Base-by-base conservation (phyloP, 2,113 vertebrate species). In the Albula goreensis region DNA sequence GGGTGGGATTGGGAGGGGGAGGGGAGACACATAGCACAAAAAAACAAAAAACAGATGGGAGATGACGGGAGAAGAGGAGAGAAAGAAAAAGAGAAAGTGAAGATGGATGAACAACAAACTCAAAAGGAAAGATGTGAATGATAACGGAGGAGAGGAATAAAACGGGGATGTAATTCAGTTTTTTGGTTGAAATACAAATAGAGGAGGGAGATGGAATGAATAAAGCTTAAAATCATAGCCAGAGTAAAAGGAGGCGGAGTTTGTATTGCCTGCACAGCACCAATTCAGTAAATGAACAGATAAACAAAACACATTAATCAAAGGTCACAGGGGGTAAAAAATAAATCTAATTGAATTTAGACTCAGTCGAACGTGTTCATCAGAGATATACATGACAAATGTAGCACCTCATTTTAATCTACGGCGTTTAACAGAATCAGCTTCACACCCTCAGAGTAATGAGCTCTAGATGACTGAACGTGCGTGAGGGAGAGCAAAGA, bases 11-110 rank as follows among this genome's bases (percentile, higher is more conserved):
- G 19, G 49, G 74, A 84, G 63, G 48, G 15, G 74, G 83, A 85
- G 77, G 85, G 41, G 85, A 83, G 74, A 80, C 88, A 81, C 25
- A 88, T 0, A 51, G 86, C 41, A 80, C 84, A 91, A 56, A 48
- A n/a, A 86, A 88, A 74, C 79, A 88, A 86, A 82, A 81, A 81
- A 22, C 19, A 86, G 60, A 57, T 80, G 50, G 80, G 79, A n/a
- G 56, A 60, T 57, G 63, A 50, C 22, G 51, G 22, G 81, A 87
- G 25, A 88, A 85, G 78, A 57, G 78, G 86, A 80, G 80, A 84
- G 85, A 52, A 84, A 31, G 81, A 79, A 49, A 81, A 15, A 22
- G 85, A 31, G 50, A 88, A 50, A 81, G 25, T 50, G 10, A 52
- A 19, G 48, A 81, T 84, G 79, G 86, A 81, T 83, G 85, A 86